Evolutionary conservation across 2,113 vertebrate species (phyloP).

Genomic region (Tauraco erythrolophus): DNA sequence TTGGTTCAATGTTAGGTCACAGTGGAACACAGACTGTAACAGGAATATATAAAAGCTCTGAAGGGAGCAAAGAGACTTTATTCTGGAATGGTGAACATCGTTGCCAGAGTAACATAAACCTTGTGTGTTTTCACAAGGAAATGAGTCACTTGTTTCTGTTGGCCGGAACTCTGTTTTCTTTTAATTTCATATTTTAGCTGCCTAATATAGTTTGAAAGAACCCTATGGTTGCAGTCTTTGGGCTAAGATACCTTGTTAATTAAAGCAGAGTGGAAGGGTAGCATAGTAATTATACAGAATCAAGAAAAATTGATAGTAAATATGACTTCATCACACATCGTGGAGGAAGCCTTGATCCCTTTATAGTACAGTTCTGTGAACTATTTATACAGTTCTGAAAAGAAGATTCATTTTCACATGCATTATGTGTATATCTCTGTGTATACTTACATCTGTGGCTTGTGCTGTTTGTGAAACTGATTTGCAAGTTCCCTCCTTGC

Average conservation of each 20-base stretch:
- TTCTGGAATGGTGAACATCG: slow-evolving; percentile 77
- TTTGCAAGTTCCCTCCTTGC: neutral
- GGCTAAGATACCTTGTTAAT: slow-evolving; percentile 75
- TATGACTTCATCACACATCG: neutral
- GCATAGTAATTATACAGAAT: slow-evolving; percentile 58
- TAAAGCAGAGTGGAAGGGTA: slow-evolving; percentile 71
- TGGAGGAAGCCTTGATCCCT: neutral
- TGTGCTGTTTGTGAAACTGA: neutral
- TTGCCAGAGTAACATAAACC: slow-evolving; percentile 84
- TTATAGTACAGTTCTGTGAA: neutral
- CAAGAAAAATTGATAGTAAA: slow-evolving; percentile 52
- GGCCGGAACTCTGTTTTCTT: slow-evolving; percentile 82
- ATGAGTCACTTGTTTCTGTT: slow-evolving; percentile 88
- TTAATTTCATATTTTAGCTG: slow-evolving; percentile 86
- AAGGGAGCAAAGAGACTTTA: slow-evolving; percentile 70
- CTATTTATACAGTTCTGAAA: neutral
- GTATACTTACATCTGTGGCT: neutral
- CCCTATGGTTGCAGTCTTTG: slow-evolving; percentile 69
- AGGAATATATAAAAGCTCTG: slow-evolving; percentile 76
- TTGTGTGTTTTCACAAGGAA: slow-evolving; percentile 85
- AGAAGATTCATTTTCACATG: neutral
- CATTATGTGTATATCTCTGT: neutral
- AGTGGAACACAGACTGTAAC: slow-evolving; percentile 70
- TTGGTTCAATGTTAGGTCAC: slow-evolving; percentile 82
- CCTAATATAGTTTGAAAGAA: slow-evolving; percentile 80